A percentile compares a stretch with the other conserved stretches of the same genome.
Conservation (phyloP, 2,113 vertebrate species). For the Tringa solitaria region DNA sequence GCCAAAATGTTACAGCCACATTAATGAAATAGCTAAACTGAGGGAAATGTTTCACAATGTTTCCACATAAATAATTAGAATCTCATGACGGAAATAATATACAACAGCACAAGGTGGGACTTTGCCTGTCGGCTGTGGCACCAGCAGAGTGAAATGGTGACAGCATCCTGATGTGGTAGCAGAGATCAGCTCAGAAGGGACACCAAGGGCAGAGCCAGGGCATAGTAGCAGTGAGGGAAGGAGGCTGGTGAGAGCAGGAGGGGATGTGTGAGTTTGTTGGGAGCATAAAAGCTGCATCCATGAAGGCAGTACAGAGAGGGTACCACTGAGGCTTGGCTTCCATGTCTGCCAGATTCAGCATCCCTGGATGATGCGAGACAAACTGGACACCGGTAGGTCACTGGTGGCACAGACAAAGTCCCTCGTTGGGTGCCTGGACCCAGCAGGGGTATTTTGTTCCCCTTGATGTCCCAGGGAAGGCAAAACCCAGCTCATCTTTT, state of each 20-base stretch:
- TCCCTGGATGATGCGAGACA: neutral
- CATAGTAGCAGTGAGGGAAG: accelerated
- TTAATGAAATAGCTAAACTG: neutral
- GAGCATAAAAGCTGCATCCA: neutral
- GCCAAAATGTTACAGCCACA: neutral
- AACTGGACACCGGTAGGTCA: neutral
- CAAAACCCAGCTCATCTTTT: neutral
- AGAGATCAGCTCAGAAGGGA: neutral
- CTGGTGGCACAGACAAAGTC: neutral
- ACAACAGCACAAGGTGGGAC: neutral
- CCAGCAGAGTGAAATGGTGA: neutral
- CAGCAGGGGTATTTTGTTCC: neutral
- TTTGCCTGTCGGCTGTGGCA: neutral
- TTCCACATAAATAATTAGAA: neutral
- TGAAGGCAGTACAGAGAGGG: neutral
- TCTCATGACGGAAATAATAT: neutral
- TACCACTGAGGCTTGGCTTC: neutral
- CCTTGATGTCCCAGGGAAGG: accelerated
- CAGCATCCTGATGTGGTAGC: neutral
- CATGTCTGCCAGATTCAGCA: neutral
- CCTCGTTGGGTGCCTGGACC: accelerated
- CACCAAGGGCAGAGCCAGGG: accelerated
- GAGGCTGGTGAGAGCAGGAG: neutral
- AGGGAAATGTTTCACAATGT: neutral
- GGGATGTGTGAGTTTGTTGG: accelerated